Percentiles rank a stretch among this genome's conserved stretches.
phyloP scores from a whole-genome alignment of 2,113 vertebrate genomes.

The Calidris pygmaea region DNA sequence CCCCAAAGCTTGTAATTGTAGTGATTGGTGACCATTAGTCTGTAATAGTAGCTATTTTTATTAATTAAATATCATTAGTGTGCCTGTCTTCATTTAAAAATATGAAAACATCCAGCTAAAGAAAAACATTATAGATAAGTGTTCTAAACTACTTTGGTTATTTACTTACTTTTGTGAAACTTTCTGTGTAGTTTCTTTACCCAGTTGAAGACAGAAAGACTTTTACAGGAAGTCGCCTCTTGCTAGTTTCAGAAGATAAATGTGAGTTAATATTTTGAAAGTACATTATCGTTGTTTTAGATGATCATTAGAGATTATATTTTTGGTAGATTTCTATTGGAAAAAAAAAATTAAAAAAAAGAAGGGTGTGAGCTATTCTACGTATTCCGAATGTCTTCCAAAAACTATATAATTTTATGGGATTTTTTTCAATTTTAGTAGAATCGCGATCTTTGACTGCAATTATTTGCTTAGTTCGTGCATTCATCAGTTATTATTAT shows the following conservation, averaged over 20 bases:
- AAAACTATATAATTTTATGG: background rate
- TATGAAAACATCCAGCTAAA: background rate
- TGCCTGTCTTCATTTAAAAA: background rate
- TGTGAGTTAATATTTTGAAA: slow-evolving; percentile 72
- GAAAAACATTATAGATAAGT: background rate
- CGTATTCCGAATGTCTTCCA: background rate
- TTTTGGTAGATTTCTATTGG: background rate
- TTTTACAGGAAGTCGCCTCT: slow-evolving; percentile 81
- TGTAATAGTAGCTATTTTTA: background rate
- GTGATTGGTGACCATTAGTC: background rate
- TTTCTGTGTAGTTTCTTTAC: slow-evolving; percentile 85
- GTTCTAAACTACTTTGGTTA: background rate
- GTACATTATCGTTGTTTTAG: background rate
- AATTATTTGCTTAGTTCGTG: background rate
- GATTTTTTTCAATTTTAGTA: background rate
- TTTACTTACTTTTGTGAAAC: slow-evolving; percentile 18
- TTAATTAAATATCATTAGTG: background rate
- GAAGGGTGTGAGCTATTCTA: background rate
- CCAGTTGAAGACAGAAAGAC: slow-evolving; percentile 68
- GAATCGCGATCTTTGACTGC: background rate
- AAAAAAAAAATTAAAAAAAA: background rate
- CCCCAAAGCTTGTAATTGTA: background rate
- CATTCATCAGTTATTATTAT: background rate
- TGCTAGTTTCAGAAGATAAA: slow-evolving; percentile 92
- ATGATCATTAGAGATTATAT: background rate